phyloP scores from a whole-genome alignment of 2,113 vertebrate genomes.

The Phoenicopterus ruber region DNA sequence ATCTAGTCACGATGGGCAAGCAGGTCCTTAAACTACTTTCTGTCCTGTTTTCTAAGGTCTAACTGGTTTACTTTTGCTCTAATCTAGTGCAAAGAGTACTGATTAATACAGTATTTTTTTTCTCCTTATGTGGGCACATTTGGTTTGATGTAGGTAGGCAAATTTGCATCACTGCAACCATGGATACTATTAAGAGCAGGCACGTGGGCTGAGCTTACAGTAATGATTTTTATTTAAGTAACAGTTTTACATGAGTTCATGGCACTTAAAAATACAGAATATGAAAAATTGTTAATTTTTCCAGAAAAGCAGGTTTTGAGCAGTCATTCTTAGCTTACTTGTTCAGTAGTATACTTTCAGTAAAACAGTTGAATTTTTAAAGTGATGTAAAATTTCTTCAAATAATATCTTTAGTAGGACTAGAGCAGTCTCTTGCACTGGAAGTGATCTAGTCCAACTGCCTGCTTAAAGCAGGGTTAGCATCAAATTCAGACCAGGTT shows the following conservation, averaged over 20 bases:
- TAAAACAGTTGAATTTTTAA: neutral
- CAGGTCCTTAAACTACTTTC: neutral
- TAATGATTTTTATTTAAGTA: conserved; percentile 65
- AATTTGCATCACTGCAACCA: conserved; percentile 79
- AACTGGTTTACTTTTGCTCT: conserved; percentile 11
- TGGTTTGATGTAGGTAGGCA: conserved; percentile 71
- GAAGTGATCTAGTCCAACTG: neutral
- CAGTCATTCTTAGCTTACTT: neutral
- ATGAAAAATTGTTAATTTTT: neutral
- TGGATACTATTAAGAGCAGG: conserved; percentile 77
- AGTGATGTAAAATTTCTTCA: neutral
- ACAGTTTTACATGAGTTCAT: conserved; percentile 50
- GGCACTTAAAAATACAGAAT: conserved; percentile 38
- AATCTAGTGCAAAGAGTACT: conserved; percentile 32
- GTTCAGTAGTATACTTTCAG: neutral
- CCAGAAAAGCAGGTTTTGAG: neutral
- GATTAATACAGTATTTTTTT: conserved; percentile 56
- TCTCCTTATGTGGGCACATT: conserved; percentile 65
- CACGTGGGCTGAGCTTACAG: conserved; percentile 61
- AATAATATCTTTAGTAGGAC: neutral
- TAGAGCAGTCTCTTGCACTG: neutral
- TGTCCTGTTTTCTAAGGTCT: neutral
- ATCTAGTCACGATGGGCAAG: neutral
- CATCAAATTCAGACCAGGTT: neutral
- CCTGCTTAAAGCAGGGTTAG: neutral